Evolutionary conservation across 2,113 vertebrate genomes (phyloP), one percentile per base, ranked within the genome.

Genomic region (Pluvianellus socialis): DNA sequence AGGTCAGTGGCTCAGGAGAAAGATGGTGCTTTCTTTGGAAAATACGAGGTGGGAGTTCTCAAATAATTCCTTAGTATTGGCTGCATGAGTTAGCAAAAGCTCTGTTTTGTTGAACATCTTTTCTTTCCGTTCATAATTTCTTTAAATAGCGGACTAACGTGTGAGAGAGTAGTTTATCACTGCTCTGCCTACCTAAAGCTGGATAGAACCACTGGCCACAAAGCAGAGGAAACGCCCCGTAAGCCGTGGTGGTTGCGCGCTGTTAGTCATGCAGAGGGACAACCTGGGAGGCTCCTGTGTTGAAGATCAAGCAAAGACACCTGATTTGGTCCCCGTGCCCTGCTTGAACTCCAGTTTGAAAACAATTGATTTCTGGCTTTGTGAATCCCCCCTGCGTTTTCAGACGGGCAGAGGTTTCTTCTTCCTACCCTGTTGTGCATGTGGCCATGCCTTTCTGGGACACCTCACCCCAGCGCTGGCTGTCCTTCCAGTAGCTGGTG

Each of bases 31-130:
- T 75, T 56, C 17, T 52, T 14, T 73, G 65, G 70, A 32, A 59
- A 55, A 10, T 3, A 2, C 0, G 0, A 74, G n/a, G 9, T 49
- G 20, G 56, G 79, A 63, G 23, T 40, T 68, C n/a, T 68, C 50
- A 52, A 12, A 7, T 12, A 10, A 0, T 16, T 27, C 30, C 8
- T 40, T 6, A 42, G 7, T 13, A 12, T 24, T 23, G 28, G 53
- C 52, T 49, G 40, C 1, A 0, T 21, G 6, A 7, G 26, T 5
- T 45, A 88, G 62, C 62, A 32, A 18, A 30, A 40, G 20, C 7
- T 61, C 35, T 68, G 32, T 30, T 22, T 24, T 30, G 9, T n/a
- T n/a, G 47, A 42, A 18, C 0, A 2, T 30, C 45, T 27, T 40
- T 38, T 58, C 33, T 42, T 49, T 26, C 28, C n/a, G 3, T 18